A percentile compares a stretch with the other conserved stretches of the same genome.
Conservation (phyloP, 2,888 invertebrate species). For the Plutella xylostella region DNA sequence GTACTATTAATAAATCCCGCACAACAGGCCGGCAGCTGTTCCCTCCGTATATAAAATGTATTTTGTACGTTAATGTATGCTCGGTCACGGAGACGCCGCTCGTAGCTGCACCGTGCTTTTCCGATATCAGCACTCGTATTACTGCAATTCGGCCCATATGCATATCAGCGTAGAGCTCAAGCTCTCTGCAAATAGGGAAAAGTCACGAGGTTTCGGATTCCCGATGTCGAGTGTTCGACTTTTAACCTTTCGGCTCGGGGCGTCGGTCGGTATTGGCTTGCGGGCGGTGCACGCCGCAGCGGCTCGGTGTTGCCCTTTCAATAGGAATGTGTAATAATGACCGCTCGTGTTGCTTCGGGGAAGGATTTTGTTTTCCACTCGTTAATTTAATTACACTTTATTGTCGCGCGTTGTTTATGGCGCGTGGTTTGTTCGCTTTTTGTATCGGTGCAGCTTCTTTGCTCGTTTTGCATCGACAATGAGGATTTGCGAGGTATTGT, state of each 20-base stretch:
- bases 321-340: slow-evolving; percentile 34
- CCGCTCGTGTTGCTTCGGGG: slow-evolving; percentile 12
- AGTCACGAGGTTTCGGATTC: too few species aligned
- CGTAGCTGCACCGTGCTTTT: neutral
- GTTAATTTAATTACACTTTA: neutral
- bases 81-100: slow-evolving; percentile 30
- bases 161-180: too few species aligned
- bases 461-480: neutral
- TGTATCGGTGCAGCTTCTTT: too few species aligned
- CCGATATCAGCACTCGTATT: neutral
- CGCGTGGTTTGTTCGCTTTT: neutral
- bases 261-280: too few species aligned
- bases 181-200: too few species aligned
- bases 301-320: slow-evolving; percentile 30
- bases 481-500: neutral
- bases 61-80: slow-evolving; percentile 29
- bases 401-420: neutral
- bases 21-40: slow-evolving; percentile 18
- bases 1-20: slow-evolving; percentile 6
- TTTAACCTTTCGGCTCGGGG: too few species aligned
- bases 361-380: slow-evolving; percentile 1
- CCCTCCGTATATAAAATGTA: slow-evolving; percentile 21
- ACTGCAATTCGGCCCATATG: slow-evolving; percentile 8
- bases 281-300: slow-evolving; percentile 35
- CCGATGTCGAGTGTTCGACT: too few species aligned